phyloP scores from a whole-genome alignment of 2,888 invertebrate genomes.

The Habroteleia sp. region DNA sequence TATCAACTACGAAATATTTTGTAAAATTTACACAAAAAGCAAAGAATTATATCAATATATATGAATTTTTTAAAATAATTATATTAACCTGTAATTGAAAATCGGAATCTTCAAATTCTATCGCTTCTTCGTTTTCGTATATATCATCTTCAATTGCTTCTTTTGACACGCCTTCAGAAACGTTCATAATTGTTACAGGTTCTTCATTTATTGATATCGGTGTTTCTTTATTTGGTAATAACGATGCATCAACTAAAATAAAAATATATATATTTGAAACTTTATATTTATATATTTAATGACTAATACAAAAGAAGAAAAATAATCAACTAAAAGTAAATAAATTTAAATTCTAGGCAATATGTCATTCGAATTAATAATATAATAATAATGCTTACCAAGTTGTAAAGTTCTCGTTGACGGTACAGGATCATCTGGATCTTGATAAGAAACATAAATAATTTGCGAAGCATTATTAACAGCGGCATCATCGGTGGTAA shows the following conservation, averaged over 20 bases:
- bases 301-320: no score
- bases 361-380: no score
- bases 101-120: constrained; percentile 70
- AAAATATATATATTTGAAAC: neutral
- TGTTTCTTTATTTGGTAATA: constrained; percentile 68
- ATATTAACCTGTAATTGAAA: constrained; percentile 78
- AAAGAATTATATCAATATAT: no score
- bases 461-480: constrained; percentile 80
- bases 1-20: no score
- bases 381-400: no score
- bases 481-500: constrained; percentile 72
- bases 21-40: no score
- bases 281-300: neutral
- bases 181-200: constrained; percentile 70
- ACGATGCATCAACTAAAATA: constrained; percentile 71
- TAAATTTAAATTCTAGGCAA: constrained; percentile 1
- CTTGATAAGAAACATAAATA: constrained; percentile 82
- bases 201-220: constrained; percentile 60
- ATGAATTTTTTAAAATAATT: no score
- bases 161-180: constrained; percentile 66
- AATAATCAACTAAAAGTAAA: no score
- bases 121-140: constrained; percentile 63
- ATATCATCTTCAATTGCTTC: constrained; percentile 59
- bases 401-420: constrained; percentile 78
- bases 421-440: constrained; percentile 80